phyloP scores from a whole-genome alignment of 1,140 invertebrate genomes.

The Calycopis cecrops region DNA sequence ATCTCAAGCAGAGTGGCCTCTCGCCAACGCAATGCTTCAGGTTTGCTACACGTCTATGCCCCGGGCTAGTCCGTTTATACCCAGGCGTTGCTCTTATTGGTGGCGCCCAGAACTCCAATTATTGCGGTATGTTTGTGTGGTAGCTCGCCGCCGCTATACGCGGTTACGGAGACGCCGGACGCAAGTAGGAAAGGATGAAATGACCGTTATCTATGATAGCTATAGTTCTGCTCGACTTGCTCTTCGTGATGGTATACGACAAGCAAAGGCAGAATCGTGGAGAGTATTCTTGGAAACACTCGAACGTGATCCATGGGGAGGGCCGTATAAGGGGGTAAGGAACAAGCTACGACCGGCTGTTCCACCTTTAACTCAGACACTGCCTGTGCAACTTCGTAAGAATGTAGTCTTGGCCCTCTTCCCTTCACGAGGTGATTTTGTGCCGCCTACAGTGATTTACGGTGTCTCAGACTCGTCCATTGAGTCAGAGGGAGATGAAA shows the following conservation, averaged over 20 bases:
- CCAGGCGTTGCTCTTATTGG: not conserved
- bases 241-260: not conserved
- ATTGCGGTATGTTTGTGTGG: not conserved
- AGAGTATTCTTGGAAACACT: not conserved
- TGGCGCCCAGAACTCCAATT: not conserved
- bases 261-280: not conserved
- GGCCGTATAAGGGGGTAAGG: not conserved
- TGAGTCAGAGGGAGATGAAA: not conserved
- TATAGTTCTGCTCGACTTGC: not conserved
- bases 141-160: not conserved
- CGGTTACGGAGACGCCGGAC: not conserved
- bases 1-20: not conserved
- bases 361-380: not conserved
- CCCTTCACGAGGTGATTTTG: not conserved
- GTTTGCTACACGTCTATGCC: conserved; percentile 5
- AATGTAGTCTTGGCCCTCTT: not conserved
- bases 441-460: not conserved
- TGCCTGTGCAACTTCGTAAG: not conserved
- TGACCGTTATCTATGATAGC: not conserved
- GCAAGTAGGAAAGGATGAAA: not conserved
- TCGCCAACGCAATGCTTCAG: not conserved
- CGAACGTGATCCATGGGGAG: not conserved
- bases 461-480: not conserved
- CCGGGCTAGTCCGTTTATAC: not conserved
- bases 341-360: too few relatives aligned